Base-by-base conservation (phyloP, 2,797 vertebrate genomes). In the Xenentodon cancila region DNA sequence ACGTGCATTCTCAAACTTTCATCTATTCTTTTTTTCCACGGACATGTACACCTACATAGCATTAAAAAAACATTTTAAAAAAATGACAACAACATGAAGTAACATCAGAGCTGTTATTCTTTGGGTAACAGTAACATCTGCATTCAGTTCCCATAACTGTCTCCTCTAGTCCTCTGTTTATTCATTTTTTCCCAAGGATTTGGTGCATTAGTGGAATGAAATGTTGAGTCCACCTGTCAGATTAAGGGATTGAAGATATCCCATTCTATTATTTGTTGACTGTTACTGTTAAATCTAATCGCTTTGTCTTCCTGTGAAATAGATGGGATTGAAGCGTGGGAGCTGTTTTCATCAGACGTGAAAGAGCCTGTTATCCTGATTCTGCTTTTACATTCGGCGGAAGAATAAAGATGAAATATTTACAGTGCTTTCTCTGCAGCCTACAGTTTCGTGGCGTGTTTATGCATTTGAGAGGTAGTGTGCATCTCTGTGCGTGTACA, bases 171-270 rank as follows among this genome's bases (percentile, higher is more conserved):
- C 45, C 13, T 34, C 19, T 43, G 19, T 70, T 65, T 42, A 50
- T 57, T 20, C 27, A 17, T 63, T 49, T 64, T 42, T 34, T 48
- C 42, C 15, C 17, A 37, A 6, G 85, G 81, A 85, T 90, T 82
- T 80, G 68, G 54, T 88, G 86, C 89, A 92, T 91, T 90, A 90
- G 73, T 68, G 81, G 77, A 89, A 91, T 91, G 82, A 92, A 89
- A 86, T 75, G 84, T 73, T 76, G 84, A 83, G 79, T 79, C 88
- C 84, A 88, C 88, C 88, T 91, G 88, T 90, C 84, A 89, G 89
- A 89, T 91, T 90, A 92, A 85, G 87, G 86, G 89, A 88, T 89
- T 88, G 80, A 75, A 85, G 75, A 78, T 87, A 84, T 88, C 77
- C 58, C 71, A 78, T 79, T 83, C 68, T 75, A 75, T 87, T 86